Evolutionary conservation across 2,888 invertebrate species (phyloP), one percentile per base, ranked within the genome.

Genomic region (Drosophila borborema): DNA sequence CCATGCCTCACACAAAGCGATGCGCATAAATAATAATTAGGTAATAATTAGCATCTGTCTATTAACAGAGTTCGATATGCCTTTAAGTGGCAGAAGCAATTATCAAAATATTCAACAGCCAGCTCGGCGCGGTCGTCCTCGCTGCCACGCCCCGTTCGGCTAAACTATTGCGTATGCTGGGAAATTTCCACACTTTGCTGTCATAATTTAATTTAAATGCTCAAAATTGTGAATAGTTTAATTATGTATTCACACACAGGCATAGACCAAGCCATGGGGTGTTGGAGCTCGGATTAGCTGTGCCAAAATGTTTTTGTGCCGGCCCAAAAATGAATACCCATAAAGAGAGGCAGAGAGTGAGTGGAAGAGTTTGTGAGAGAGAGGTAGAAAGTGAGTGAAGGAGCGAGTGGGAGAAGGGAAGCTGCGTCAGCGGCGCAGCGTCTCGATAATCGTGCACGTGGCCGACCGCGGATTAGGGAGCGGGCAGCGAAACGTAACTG

Each of bases 151-250:
- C 53, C n/a, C 45, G n/a, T 40, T 41, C 14, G 28, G 41, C 16
- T 18, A 41, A 60, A 59, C 48, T 45, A 48, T 38, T 56, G 41
- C 34, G 59, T 59, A 45, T 49, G 31, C 40, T 28, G 43, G 58
- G 53, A 51, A 64, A 71, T 80, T 71, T 68, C 72, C 70, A 64
- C 77, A 74, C 86, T 75, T 80, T 74, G 66, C 72, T 53, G 71
- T 63, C 82, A 89, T 89, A 85, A 85, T 89, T 85, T 89, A 85
- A 89, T 85, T 85, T 87, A 87, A 85, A 87, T 89, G 80, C 87
- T 85, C 87, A 71, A 79, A 89, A 89, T 85, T 87, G 87, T 81
- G 87, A 85, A 85, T 82, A 77, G 74, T 80, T 89, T 85, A 85
- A 85, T 85, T 89, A 89, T 87, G 89, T 83, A 84, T 89, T 78